phyloP scores from a whole-genome alignment of 2,797 vertebrate species.

The Epinephelus coioides region DNA sequence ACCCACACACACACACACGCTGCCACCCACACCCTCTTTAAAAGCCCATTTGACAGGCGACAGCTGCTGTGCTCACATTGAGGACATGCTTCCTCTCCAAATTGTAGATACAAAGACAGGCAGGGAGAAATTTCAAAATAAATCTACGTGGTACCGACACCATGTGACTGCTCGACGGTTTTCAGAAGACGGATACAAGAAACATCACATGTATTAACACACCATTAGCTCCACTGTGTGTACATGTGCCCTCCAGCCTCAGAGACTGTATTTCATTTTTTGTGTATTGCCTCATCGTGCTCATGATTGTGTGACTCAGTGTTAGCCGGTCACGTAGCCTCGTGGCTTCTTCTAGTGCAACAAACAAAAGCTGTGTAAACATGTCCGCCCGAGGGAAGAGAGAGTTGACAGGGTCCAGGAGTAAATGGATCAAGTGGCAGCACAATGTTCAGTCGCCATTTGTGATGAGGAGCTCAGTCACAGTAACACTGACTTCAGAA shows the following conservation, averaged over 20 bases:
- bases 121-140: not conserved
- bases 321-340: slow-evolving; percentile 27
- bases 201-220: slow-evolving; percentile 36
- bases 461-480: slow-evolving; percentile 2
- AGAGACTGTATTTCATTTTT: slow-evolving; percentile 9
- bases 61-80: slow-evolving; percentile 70
- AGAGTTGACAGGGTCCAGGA: slow-evolving; percentile 1
- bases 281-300: slow-evolving; percentile 49
- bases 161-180: slow-evolving; percentile 31
- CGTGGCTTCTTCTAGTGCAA: slow-evolving; percentile 19
- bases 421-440: slow-evolving; percentile 23
- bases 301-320: slow-evolving; percentile 34
- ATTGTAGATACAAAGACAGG: slow-evolving; percentile 15
- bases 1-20: slow-evolving; percentile 33
- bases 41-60: slow-evolving; percentile 66
- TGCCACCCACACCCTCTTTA: slow-evolving; percentile 39
- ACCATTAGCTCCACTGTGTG: slow-evolving; percentile 22
- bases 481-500: not conserved
- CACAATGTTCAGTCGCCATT: slow-evolving; percentile 3
- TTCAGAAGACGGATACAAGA: slow-evolving; percentile 24
- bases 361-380: slow-evolving; percentile 40
- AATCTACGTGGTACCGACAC: not conserved
- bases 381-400: not conserved
- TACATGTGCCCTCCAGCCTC: slow-evolving; percentile 9
- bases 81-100: slow-evolving; percentile 41